Percentiles rank a stretch among this genome's conserved stretches.
These are phyloP conservation scores for Agapornis roseicollis DNA, from an alignment of 2,113 vertebrate species.

Conservation along the genomic window DNA sequence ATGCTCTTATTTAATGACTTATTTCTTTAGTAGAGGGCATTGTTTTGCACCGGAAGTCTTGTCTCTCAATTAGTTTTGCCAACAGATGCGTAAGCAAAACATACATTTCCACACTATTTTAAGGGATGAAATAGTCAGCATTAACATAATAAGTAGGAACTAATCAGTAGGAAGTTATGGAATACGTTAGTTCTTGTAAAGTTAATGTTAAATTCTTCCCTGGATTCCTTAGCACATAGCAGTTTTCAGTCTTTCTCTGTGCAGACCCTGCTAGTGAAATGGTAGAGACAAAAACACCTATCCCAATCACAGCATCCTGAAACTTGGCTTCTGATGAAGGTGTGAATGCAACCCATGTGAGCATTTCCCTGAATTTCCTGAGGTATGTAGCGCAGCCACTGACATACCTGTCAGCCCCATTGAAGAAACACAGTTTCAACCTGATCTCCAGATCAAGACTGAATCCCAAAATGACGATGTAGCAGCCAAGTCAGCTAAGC, in stretches of 20 bases:
- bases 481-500: not conserved
- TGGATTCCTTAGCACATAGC: not conserved
- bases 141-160: not conserved
- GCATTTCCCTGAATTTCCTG: not conserved
- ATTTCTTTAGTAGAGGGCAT: not conserved
- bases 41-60: not conserved
- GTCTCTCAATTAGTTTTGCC: not conserved
- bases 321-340: not conserved
- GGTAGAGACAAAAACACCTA: not conserved
- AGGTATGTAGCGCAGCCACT: not conserved
- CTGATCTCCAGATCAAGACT: not conserved
- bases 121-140: not conserved
- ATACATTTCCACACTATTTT: not conserved
- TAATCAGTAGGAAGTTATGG: not conserved
- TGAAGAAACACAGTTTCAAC: not conserved
- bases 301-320: not conserved
- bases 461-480: not conserved
- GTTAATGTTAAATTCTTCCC: not conserved
- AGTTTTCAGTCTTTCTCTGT: not conserved
- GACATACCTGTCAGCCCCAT: not conserved
- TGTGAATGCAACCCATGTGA: not conserved
- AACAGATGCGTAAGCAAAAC: not conserved
- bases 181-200: not conserved
- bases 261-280: not conserved
- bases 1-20: not conserved